Evolutionary conservation across 2,113 vertebrate species (phyloP), one percentile per base, ranked within the genome.

Genomic region (Petaurus breviceps): DNA sequence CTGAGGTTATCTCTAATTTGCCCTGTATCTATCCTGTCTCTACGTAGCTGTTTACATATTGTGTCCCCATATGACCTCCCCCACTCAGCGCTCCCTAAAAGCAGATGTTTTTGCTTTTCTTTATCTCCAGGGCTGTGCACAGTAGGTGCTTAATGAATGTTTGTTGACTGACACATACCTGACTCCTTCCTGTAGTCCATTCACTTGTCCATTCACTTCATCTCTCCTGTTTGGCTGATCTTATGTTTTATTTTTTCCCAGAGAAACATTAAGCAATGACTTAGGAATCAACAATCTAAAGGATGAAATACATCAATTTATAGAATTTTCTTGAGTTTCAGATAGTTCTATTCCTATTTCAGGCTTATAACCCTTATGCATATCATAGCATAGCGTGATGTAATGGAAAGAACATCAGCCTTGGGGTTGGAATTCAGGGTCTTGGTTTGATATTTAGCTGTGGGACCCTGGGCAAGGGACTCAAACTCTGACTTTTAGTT

Each of bases 201-300:
- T 6, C n/a, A n/a, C n/a, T 8, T 23, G 4, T 43, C 19, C 68
- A n/a, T n/a, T n/a, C 19, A 16, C 14, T 43, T n/a, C 68, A 23
- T 84, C 16, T 84, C n/a, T 16, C 16, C 19, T 84, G 31, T 77
- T 77, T 23, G 23, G 16, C n/a, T 84, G 37, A 84, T 43, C n/a
- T 43, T 23, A 84, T 23, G 68, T 23, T 43, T 43, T n/a, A 43
- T 95, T 91, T 90, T 47, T 49, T 95, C 90, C 96, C 61, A 92
- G 51, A 95, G 95, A 95, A 97, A 93, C 94, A 91, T 90, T 96
- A 94, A 93, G 47, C 91, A 50, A 94, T 91, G 51, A 31, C 46
- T 84, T 95, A 93, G 49, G 46, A 95, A 95, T 94, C 68, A 3
- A 49, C 93, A 54, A 90, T 95, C 51, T 92, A 93, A 95, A 89